Evolutionary conservation across 1,140 invertebrate species (phyloP).

Genomic region (Idris sp.): DNA sequence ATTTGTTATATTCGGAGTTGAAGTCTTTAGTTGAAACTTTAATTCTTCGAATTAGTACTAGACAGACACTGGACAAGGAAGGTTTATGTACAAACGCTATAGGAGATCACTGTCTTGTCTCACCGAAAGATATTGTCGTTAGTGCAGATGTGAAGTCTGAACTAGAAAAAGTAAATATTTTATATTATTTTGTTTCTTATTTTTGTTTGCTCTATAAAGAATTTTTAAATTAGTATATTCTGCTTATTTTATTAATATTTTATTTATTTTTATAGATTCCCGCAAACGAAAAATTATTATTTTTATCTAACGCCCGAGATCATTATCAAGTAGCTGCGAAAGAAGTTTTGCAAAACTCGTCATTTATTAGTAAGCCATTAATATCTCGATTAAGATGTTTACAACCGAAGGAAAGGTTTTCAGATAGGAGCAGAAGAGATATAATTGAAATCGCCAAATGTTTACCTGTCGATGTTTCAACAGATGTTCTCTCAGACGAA

Average conservation of each 20-base stretch:
- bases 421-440: conserved; percentile 8
- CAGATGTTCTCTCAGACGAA: conserved; percentile 9
- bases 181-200: too few relatives aligned
- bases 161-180: conserved; percentile 12
- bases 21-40: conserved; percentile 15
- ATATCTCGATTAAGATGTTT: too few relatives aligned
- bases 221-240: too few relatives aligned
- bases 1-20: conserved; percentile 11
- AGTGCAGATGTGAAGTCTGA: conserved; percentile 8
- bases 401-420: neutral
- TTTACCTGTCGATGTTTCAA: conserved; percentile 11
- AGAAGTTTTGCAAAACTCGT: too few relatives aligned
- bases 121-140: conserved; percentile 6
- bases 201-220: too few relatives aligned
- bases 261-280: too few relatives aligned
- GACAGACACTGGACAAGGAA: conserved; percentile 1
- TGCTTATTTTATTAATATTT: conserved; percentile 10
- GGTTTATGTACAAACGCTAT: conserved; percentile 4
- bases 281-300: too few relatives aligned
- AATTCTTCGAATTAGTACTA: conserved; percentile 8
- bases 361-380: too few relatives aligned
- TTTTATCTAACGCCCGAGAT: too few relatives aligned
- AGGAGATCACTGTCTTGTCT: conserved; percentile 5
- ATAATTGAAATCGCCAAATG: conserved; percentile 4
- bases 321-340: too few relatives aligned